Base-by-base conservation (phyloP, 2,113 vertebrate genomes). In the Crocuta crocuta region DNA sequence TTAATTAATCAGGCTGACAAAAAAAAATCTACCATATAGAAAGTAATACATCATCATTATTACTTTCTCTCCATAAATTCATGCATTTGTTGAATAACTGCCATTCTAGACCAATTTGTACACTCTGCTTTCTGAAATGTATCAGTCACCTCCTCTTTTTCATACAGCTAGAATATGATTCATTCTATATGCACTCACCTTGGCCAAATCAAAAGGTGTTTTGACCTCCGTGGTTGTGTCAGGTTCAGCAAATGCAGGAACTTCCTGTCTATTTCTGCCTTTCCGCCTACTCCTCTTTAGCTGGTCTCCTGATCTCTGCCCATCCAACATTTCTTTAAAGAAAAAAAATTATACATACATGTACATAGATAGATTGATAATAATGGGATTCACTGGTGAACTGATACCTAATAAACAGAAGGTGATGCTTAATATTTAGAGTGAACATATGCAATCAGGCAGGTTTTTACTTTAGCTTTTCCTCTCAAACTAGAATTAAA, bases 171-270 rank as follows among this genome's bases (percentile, higher is more conserved):
- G 61, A 70, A 76, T 79, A 81, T 19, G 35, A 10, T 65, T 70
- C 8, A 12, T 2, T 19, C 12, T 23, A 2, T 45, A 13, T 43
- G n/a, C 4, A 31, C 98, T 98, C 89, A 99, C 99, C 99, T 99
- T 99, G 95, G 99, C 99, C 97, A 99, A 98, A 98, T 99, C 99
- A 1, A 99, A 99, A 0, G 99, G 99, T 21, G 99, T 99, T 99
- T 99, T 99, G 9, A 99, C 99, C 82, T 99, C 99, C 9, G 97
- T 61, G 0, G 97, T 98, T 0, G 98, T 89, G 0, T 99, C 99
- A 4, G 96, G 95, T 97, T 99, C 99, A 24, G 98, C 82, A 1
- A 98, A 95, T 0, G 95, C 91, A 58, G 98, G 78, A 0, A 97
- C 43, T 96, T 99, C 99, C 97, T 99, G 99, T 98, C 99, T 99